Base-by-base conservation (phyloP, 2,888 invertebrate species). In the Cheilosia variabilis region DNA sequence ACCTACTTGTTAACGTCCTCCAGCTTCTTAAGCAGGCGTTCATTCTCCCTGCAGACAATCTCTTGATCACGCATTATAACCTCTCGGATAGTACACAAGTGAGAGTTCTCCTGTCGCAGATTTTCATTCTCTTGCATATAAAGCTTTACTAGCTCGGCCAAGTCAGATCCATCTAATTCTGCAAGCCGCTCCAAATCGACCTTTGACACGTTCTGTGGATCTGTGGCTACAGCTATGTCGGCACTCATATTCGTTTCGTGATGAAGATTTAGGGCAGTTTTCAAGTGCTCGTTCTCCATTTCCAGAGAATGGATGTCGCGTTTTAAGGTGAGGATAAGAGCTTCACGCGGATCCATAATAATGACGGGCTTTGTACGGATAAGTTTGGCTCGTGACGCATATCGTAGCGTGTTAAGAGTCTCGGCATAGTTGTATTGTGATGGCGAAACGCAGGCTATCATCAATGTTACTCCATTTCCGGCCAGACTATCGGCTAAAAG, bases 371-470 rank as follows among this genome's bases (percentile, higher is more conserved):
- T 98, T 0, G 97, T 97, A 89, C 96, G 95, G 87, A 98, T 98
- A 90, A 96, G 96, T 93, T 98, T 98, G 0, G 98, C 98, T 88
- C 98, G 93, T 0, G 97, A 96, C 0, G 98, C 98, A 93, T 98
- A 98, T 22, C 98, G 94, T 19, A 98, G 93, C 0, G 98, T 98
- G 92, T 98, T 98, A 79, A 98, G 91, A 0, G 98, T 97, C 92
- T 98, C 98, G 43, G 95, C 95, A 62, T 96, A 93, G 91, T 98
- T 98, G 0, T 96, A 96, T 88, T 95, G 95, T 0, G 97, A 96
- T 0, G 98, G 98, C 0, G 98, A 98, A 87, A 98, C 96, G 90
- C 98, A 98, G 1, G 98, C 98, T 89, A 98, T 97, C 98, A 98
- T 98, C 13, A 98, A 93, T 0, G 98, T 98, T 6, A 98, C 97